Evolutionary conservation across 2,113 vertebrate genomes (phyloP).

Genomic region (Oreocharis arfaki): DNA sequence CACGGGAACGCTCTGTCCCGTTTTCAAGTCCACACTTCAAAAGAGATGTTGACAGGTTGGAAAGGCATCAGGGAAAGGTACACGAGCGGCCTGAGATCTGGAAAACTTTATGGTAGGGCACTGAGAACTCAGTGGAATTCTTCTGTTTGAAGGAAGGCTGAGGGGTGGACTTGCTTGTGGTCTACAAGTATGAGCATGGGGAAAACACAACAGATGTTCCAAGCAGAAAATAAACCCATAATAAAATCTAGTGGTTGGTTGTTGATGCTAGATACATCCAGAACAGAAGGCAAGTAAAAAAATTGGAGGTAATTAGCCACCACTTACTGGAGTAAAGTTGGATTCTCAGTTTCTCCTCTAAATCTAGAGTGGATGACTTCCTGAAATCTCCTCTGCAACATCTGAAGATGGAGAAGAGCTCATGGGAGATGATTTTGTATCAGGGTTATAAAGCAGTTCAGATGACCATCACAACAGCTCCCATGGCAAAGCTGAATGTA

Average conservation of each 20-base stretch:
- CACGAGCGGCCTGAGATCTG: not conserved
- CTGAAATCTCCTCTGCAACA: not conserved
- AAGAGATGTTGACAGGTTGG: not conserved
- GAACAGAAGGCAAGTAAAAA: slow-evolving; percentile 23
- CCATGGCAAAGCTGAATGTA: not conserved
- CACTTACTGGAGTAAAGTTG: slow-evolving; percentile 38
- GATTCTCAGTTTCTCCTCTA: not conserved
- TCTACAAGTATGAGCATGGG: slow-evolving; percentile 43
- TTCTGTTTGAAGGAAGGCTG: not conserved
- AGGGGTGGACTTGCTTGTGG: slow-evolving; percentile 19
- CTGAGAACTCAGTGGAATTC: not conserved
- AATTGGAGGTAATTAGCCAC: not conserved
- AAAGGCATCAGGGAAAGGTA: slow-evolving; percentile 10
- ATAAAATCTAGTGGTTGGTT: slow-evolving; percentile 42
- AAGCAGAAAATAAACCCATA: slow-evolving; percentile 41
- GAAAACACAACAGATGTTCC: slow-evolving; percentile 45
- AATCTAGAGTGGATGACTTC: not conserved
- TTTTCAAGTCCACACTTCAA: not conserved
- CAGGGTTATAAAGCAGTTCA: not conserved
- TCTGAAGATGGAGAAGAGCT: not conserved
- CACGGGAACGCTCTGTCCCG: not conserved
- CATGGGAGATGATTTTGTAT: not conserved
- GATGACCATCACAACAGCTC: not conserved
- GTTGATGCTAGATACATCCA: slow-evolving; percentile 24
- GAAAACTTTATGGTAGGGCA: not conserved